A percentile compares a stretch with the other conserved stretches of the same genome.
Evolutionary conservation across 2,888 invertebrate species (phyloP).

Genomic region (Drosophila pegasa): DNA sequence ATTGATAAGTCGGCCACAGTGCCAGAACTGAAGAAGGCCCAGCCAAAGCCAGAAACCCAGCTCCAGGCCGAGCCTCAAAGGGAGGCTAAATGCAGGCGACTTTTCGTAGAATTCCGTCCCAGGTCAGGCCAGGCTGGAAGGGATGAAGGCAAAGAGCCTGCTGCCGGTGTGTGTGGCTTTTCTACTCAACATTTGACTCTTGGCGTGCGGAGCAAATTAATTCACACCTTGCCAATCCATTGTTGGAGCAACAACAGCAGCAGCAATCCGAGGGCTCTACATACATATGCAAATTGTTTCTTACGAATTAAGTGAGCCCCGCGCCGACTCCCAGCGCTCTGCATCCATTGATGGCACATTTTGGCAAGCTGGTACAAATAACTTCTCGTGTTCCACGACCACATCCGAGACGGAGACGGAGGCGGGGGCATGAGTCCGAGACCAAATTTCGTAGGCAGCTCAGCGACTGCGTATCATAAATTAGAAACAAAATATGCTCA

Average conservation of each 20-base stretch:
- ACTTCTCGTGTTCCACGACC: slow-evolving; percentile 55
- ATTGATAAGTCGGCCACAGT: slow-evolving; percentile 76
- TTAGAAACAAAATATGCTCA: slow-evolving; percentile 81
- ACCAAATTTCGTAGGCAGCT: slow-evolving; percentile 77
- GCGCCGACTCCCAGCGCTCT: not conserved
- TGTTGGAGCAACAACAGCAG: slow-evolving; percentile 59
- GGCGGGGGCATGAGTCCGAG: slow-evolving; percentile 30
- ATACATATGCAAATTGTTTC: slow-evolving; percentile 82
- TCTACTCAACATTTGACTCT: slow-evolving; percentile 66
- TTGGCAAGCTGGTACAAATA: slow-evolving; percentile 61
- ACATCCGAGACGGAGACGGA: slow-evolving; percentile 75
- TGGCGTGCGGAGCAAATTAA: slow-evolving; percentile 82
- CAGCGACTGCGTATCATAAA: slow-evolving; percentile 80
- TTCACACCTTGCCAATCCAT: slow-evolving; percentile 83
- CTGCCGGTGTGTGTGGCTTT: slow-evolving; percentile 72
- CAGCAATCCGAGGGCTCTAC: slow-evolving; percentile 28
- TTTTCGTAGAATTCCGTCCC: slow-evolving; percentile 67
- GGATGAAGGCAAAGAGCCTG: slow-evolving; percentile 11
- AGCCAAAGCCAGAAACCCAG: slow-evolving; percentile 21
- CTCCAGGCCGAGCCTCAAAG: slow-evolving; percentile 29
- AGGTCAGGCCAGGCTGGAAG: slow-evolving; percentile 17
- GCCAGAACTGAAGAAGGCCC: slow-evolving; percentile 25
- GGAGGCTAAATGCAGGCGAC: slow-evolving; percentile 53
- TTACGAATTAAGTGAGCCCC: slow-evolving; percentile 66
- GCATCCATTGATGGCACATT: slow-evolving; percentile 33